Percentiles rank a stretch among this genome's conserved stretches.
phyloP scores from a whole-genome alignment of 2,888 invertebrate species.

The Antitype chi region DNA sequence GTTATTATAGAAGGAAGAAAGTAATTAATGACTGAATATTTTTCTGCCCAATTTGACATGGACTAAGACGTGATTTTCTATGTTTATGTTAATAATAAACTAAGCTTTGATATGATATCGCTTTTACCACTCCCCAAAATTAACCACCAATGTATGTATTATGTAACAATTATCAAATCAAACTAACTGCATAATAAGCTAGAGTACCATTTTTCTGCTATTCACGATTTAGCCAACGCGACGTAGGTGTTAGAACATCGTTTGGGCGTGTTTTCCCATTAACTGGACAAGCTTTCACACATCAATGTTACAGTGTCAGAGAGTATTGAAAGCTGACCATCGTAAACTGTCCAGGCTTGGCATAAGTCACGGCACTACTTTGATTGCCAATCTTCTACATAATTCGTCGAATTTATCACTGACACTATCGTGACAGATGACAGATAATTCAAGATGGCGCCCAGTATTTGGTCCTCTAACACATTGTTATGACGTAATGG shows the following conservation, averaged over 20 bases:
- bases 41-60: neutral
- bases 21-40: neutral
- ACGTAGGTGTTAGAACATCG: slow-evolving; percentile 47
- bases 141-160: too few species aligned
- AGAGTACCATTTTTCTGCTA: slow-evolving; percentile 9
- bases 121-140: neutral
- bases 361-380: slow-evolving; percentile 20
- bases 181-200: too few species aligned
- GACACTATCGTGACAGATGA: slow-evolving; percentile 41
- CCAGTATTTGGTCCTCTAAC: neutral
- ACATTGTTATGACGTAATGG: slow-evolving; percentile 14
- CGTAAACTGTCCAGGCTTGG: slow-evolving; percentile 7
- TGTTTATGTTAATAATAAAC: neutral
- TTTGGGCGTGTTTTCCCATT: slow-evolving; percentile 44
- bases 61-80: neutral
- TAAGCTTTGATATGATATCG: neutral
- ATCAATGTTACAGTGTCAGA: slow-evolving; percentile 31
- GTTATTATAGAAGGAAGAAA: neutral
- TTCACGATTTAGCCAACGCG: slow-evolving; percentile 23
- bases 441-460: slow-evolving; percentile 42
- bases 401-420: slow-evolving; percentile 39
- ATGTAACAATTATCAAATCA: neutral
- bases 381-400: slow-evolving; percentile 44
- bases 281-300: slow-evolving; percentile 58
- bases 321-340: slow-evolving; percentile 45